Evolutionary conservation across 2,113 vertebrate genomes (phyloP), one percentile per base, ranked within the genome.

Genomic region (Hystrix cristata): DNA sequence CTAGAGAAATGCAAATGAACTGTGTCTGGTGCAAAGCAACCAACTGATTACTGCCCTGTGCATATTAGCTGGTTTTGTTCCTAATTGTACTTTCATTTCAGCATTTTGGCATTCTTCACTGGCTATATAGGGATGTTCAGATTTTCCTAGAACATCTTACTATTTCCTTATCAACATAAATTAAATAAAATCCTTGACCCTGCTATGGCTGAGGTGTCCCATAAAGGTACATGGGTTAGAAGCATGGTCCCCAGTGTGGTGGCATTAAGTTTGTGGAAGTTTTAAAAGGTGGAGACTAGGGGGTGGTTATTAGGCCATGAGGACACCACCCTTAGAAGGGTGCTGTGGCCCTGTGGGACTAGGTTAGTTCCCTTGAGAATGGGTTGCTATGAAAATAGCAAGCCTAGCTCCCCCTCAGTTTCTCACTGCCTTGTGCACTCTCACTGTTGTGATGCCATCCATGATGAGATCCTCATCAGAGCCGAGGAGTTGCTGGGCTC

Each of bases 171-270:
- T 80, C 84, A 80, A 80, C 29, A 64, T 55, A 60, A 84, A 19
- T 90, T 93, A 51, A 89, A 46, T 60, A 90, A 65, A 62, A 72
- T 74, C 16, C 82, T 90, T 83, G 46, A 87, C 86, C 91, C 16
- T 85, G 82, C 43, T 65, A 31, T 64, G 27, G 60, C 12, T 64
- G 43, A 43, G 25, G 59, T 51, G 29, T 51, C 3, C 78, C 18
- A 34, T 80, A n/a, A 55, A 80, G 25, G 25, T 48, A 51, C 8
- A 12, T 31, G 25, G 43, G 27, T 29, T 34, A 21, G 3, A 65
- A 55, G 76, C 31, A 34, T 43, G 29, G 76, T 18, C 29, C 64
- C 51, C 76, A 79, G 51, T 5, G 29, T 55, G 72, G 72, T 55
- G 76, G 31, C 18, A 11, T 19, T 34, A 21, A 55, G 9, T 18